These are phyloP conservation scores for Leptonema lineaticorne DNA, from an alignment of 1,140 invertebrate genomes.

Conservation along the genomic window DNA sequence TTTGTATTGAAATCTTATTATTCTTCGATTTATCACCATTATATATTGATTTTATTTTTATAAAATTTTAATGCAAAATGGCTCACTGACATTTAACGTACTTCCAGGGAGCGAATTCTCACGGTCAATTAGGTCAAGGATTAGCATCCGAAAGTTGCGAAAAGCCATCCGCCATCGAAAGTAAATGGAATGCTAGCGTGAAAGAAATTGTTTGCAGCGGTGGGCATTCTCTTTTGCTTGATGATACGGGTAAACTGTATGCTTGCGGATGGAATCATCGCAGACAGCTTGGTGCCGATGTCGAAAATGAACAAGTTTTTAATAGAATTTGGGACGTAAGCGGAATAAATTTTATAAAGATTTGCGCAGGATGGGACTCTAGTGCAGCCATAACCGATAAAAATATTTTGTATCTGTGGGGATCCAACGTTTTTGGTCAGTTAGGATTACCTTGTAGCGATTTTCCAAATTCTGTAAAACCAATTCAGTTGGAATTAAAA, in stretches of 20 bases:
- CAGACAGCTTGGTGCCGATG: constrained; percentile 69
- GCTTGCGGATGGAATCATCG: constrained; percentile 86
- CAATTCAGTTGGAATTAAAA: constrained; percentile 47
- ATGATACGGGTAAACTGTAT: constrained; percentile 68
- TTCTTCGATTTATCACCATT: too few species aligned
- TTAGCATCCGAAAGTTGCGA: constrained; percentile 66
- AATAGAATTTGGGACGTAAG: constrained; percentile 57
- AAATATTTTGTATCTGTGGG: constrained; percentile 70
- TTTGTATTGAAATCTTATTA: too few species aligned
- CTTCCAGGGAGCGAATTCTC: constrained; percentile 79
- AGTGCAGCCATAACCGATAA: constrained; percentile 66
- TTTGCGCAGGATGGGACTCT: constrained; percentile 73
- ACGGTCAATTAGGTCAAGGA: constrained; percentile 76
- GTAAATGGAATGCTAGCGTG: constrained; percentile 49
- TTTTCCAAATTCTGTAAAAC: constrained; percentile 48
- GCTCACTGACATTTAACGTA: background rate
- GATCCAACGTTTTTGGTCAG: constrained; percentile 73
- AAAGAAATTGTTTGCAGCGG: constrained; percentile 71
- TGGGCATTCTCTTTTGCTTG: constrained; percentile 71
- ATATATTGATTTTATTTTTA: too few species aligned
- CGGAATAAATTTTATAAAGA: constrained; percentile 59
- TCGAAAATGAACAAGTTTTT: constrained; percentile 55
- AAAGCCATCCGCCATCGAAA: constrained; percentile 58
- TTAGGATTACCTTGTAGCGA: constrained; percentile 61
- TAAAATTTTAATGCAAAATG: too few species aligned